phyloP scores from a whole-genome alignment of 2,888 invertebrate genomes.

The Limnephilus marmoratus region DNA sequence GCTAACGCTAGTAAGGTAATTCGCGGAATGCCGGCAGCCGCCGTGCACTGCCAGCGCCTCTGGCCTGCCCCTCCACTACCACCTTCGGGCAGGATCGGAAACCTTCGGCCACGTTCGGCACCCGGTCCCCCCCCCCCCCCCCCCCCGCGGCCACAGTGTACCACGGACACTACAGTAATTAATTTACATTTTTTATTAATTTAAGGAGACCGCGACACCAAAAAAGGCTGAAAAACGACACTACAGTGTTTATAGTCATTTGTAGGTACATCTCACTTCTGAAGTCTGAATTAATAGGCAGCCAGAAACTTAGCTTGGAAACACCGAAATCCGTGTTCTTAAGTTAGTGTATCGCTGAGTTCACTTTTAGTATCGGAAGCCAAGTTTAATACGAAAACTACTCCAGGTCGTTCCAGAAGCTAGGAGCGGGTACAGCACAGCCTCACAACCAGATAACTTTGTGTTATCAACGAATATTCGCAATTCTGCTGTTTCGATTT shows the following conservation, averaged over 20 bases:
- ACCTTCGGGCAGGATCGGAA: too few relatives aligned
- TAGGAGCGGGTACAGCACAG: not conserved
- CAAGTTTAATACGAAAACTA: conserved; percentile 46
- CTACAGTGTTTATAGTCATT: not conserved
- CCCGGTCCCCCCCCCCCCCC: too few relatives aligned
- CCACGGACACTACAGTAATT: too few relatives aligned
- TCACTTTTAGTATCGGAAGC: conserved; percentile 43
- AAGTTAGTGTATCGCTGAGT: conserved; percentile 56
- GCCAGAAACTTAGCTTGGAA: not conserved
- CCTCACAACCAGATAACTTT: conserved; percentile 1
- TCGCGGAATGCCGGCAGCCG: too few relatives aligned
- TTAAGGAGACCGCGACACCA: too few relatives aligned
- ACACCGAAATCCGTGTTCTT: conserved; percentile 44
- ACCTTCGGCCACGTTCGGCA: too few relatives aligned
- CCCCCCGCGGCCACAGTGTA: too few relatives aligned
- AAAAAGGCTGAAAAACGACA: too few relatives aligned
- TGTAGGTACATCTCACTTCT: not conserved
- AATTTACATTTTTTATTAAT: too few relatives aligned
- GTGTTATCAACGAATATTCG: conserved; percentile 24
- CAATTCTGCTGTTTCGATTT: conserved; percentile 27
- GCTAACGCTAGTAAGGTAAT: too few relatives aligned
- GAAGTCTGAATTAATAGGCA: conserved; percentile 39
- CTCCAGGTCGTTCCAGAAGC: not conserved
- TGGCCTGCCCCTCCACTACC: too few relatives aligned
- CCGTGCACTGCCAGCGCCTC: too few relatives aligned